Base-by-base conservation (phyloP, 2,888 invertebrate genomes). In the Dione juno region DNA sequence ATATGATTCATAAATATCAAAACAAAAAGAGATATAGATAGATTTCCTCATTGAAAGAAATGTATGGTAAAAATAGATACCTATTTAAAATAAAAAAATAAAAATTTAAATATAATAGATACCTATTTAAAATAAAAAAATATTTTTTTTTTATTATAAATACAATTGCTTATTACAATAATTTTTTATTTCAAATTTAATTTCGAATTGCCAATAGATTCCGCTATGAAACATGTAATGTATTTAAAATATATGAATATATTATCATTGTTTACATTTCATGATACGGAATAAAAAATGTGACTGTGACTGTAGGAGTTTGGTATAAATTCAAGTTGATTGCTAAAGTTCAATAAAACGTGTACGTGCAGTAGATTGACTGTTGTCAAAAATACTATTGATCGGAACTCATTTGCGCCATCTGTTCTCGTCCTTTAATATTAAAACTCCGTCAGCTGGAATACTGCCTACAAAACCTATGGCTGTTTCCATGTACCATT, bases 361-460 rank as follows among this genome's bases (percentile, higher is more conserved):
- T 45, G 63, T 45, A 63, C 13, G 19, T 19, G 37, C 50, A 64
- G 40, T 19, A 64, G 50, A 64, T 64, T 52, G 64, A 50, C 48
- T 64, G 40, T 64, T 64, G 50, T 37, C 50, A 52, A 64, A 64
- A 64, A 52, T 64, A 16, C 37, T 40, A 68, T 59, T 50, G 43
- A 59, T 45, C 35, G n/a, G 53, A 53, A 52, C 68, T 61, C 37
- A 53, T 64, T 64, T 52, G 59, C 41, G 58, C 61, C 19, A 61
- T 52, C 19, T 64, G 59, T 59, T 68, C 63, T 63, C 67, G 21
- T 53, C 61, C 68, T 63, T 68, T 53, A 43, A 63, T 61, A 68
- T 63, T 68, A 68, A 68, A 68, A 68, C 61, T 68, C 68, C 37
- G 53, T 63, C 53, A 43, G 21, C 68, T 59, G 53, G 48, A 63